Evolutionary conservation across 1,140 invertebrate genomes (phyloP).

Genomic region (Brachystomella parvula): DNA sequence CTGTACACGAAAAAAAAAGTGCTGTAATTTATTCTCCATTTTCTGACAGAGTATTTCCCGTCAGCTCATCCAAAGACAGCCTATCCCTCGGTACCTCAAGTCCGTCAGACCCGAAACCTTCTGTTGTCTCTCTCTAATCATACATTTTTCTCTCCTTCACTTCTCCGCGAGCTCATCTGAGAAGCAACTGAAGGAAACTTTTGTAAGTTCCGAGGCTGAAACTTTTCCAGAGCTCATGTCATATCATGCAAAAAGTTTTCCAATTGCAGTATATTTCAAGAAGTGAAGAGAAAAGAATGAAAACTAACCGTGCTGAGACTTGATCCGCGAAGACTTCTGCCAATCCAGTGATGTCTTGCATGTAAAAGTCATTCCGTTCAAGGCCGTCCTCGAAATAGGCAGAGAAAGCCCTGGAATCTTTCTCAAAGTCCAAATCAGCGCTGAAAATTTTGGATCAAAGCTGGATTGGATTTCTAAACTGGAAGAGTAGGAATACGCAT

Average conservation of each 20-base stretch:
- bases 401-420: slow-evolving; percentile 62
- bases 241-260: slow-evolving; percentile 3
- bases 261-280: neutral
- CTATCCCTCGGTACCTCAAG: too few species aligned
- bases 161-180: neutral
- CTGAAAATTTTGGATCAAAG: slow-evolving; percentile 42
- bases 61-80: too few species aligned
- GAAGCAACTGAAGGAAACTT: neutral
- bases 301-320: slow-evolving; percentile 52
- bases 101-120: too few species aligned
- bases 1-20: neutral
- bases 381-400: slow-evolving; percentile 65
- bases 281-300: too few species aligned
- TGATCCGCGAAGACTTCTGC: slow-evolving; percentile 63
- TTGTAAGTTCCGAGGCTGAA: neutral
- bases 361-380: slow-evolving; percentile 70
- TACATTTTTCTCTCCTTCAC: too few species aligned
- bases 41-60: neutral
- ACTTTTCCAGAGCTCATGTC: neutral
- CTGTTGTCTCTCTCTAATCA: too few species aligned
- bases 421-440: slow-evolving; percentile 58
- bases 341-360: slow-evolving; percentile 63
- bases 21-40: slow-evolving; percentile 1
- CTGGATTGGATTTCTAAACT: too few species aligned
- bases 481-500: too few species aligned